Evolutionary conservation across 2,113 vertebrate species (phyloP), one percentile per base, ranked within the genome.

Genomic region (Laticauda laticaudata): DNA sequence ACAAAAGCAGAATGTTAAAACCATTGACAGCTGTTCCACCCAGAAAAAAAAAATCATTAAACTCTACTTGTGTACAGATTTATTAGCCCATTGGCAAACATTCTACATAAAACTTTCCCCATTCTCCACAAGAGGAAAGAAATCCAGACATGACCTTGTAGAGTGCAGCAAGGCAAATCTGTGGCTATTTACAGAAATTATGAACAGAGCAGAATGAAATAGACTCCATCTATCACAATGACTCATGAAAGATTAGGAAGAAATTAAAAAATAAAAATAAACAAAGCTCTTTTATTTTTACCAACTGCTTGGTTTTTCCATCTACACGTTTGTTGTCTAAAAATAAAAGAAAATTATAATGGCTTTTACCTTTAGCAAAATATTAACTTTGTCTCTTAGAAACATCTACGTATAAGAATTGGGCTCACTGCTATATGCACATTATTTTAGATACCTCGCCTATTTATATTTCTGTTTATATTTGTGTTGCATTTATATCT

Each of bases 311-410:
- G 18, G 18, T 55, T 87, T 51, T 93, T 94, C 88, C 88, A 51
- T 86, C 55, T 8, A 11, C 81, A 86, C 0, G 0, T 43, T 90
- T 90, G 91, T 93, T 96, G 95, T 94, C 94, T 95, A 95, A 94
- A 97, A 96, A 93, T 92, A 94, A 97, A 95, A 90, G 81, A 6
- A 91, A 96, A 95, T 95, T n/a, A 91, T 59, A 91, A 57, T 53
- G 43, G 87, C 23, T 93, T 95, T 88, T 88, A 89, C 90, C 86
- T 69, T 86, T 45, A 90, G 89, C 94, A 94, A 94, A 96, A 95
- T 92, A 95, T 94, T 90, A 96, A 92, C 55, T 93, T 93, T 94
- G 93, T 97, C 94, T 95, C 87, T 29, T 94, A 87, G 86, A 95
- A 97, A 96, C 56, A 95, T 92, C 92, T 94, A 75, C 81, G 86